phyloP scores from a whole-genome alignment of 2,888 invertebrate genomes.

The Dryobota labecula region DNA sequence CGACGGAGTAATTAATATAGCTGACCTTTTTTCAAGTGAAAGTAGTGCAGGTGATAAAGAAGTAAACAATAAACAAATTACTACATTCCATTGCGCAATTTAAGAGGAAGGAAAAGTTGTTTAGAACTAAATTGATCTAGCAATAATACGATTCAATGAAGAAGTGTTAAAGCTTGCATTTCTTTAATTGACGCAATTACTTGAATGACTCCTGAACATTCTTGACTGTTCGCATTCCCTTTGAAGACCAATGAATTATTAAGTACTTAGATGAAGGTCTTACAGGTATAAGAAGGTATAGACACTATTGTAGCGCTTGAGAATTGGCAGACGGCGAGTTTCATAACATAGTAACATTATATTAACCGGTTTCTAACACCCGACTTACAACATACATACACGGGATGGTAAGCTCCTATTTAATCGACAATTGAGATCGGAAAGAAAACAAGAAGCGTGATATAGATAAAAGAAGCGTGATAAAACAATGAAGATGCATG shows the following conservation, averaged over 20 bases:
- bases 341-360: conserved; percentile 50
- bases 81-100: conserved; percentile 32
- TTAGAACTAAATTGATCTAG: background rate
- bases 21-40: conserved; percentile 41
- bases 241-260: conserved; percentile 31
- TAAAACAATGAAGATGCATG: conserved; percentile 60
- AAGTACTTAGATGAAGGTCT: conserved; percentile 29
- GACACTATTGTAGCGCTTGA: conserved; percentile 38
- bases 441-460: conserved; percentile 40
- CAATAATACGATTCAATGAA: conserved; percentile 16
- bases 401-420: conserved; percentile 25
- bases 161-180: conserved; percentile 19
- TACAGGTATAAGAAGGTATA: conserved; percentile 33
- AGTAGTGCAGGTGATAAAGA: conserved; percentile 36
- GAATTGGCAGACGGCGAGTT: conserved; percentile 47
- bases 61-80: conserved; percentile 22
- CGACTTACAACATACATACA: conserved; percentile 46
- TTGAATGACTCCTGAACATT: conserved; percentile 9
- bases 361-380: conserved; percentile 45
- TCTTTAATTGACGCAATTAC: conserved; percentile 16
- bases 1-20: conserved; percentile 46
- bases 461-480: conserved; percentile 25
- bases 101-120: conserved; percentile 10
- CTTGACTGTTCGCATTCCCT: conserved; percentile 19
- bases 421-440: conserved; percentile 35